These are phyloP conservation scores for Brachirus orientalis DNA, from an alignment of 2,113 vertebrate genomes.

Conservation along the genomic window DNA sequence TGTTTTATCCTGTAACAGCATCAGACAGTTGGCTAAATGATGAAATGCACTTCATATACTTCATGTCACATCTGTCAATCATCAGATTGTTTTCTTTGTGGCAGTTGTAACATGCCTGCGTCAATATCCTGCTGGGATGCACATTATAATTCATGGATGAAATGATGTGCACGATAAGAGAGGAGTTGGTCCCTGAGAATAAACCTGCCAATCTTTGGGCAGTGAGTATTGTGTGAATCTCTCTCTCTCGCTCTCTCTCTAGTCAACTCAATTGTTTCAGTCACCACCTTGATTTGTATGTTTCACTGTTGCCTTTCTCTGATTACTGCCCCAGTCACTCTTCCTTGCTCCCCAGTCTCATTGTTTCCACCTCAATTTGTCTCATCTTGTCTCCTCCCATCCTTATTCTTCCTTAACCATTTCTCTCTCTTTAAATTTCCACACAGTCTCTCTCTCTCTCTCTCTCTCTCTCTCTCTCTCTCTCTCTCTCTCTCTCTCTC, in stretches of 20 bases:
- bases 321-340: conserved; percentile 56
- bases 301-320: conserved; percentile 32
- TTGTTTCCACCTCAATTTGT: conserved; percentile 62
- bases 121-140: neutral
- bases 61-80: conserved; percentile 26
- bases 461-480: conserved; percentile 19
- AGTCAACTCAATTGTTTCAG: conserved; percentile 18
- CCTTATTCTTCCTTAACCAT: conserved; percentile 25
- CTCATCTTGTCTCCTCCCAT: conserved; percentile 51
- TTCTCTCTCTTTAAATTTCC: conserved; percentile 36
- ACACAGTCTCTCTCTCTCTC: conserved; percentile 10
- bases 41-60: conserved; percentile 42
- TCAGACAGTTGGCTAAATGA: no score
- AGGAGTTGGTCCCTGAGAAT: conserved; percentile 46
- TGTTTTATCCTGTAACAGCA: no score
- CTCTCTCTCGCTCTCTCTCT: conserved; percentile 7
- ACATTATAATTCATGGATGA: conserved; percentile 10
- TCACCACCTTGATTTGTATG: conserved; percentile 32
- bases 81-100: neutral
- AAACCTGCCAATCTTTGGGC: conserved; percentile 49
- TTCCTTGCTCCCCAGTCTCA: conserved; percentile 31
- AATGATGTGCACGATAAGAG: conserved; percentile 34
- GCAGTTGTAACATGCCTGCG: neutral
- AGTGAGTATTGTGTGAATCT: conserved; percentile 1
- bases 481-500: conserved; percentile 27